A percentile compares a stretch with the other conserved stretches of the same genome.
Evolutionary conservation across 2,113 vertebrate genomes (phyloP).

Genomic region (Gobio gobio): DNA sequence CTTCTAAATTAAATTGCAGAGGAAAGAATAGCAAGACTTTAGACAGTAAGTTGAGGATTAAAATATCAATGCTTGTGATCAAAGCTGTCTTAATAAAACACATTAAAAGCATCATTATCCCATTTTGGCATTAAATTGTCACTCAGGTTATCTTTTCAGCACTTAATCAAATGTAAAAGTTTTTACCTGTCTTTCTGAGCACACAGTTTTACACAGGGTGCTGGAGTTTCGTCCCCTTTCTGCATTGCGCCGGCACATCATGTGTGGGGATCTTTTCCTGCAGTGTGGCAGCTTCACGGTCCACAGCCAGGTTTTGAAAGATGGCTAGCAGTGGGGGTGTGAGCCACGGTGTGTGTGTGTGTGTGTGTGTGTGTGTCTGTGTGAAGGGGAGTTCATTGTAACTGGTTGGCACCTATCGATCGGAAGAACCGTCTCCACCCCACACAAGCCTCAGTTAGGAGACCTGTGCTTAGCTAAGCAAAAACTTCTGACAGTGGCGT

Average conservation of each 20-base stretch:
- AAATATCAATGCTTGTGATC: background rate
- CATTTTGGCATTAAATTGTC: background rate
- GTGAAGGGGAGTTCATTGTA: constrained; percentile 24
- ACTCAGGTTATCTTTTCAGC: background rate
- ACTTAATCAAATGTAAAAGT: background rate
- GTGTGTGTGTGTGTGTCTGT: constrained; percentile 28
- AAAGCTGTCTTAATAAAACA: background rate
- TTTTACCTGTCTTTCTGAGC: constrained; percentile 48
- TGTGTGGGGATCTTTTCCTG: constrained; percentile 65
- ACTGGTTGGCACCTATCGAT: constrained; percentile 52
- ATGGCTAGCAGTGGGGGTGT: constrained; percentile 47
- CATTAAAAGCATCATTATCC: background rate
- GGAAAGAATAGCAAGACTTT: background rate
- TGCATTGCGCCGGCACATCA: constrained; percentile 56
- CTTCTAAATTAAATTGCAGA: background rate
- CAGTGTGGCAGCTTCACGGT: constrained; percentile 62
- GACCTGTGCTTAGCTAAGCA: constrained; percentile 57
- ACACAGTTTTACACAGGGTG: constrained; percentile 39
- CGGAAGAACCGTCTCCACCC: constrained; percentile 40
- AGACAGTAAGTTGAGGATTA: background rate
- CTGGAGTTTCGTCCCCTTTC: constrained; percentile 52
- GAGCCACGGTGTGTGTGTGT: constrained; percentile 24
- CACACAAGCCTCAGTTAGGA: constrained; percentile 29
- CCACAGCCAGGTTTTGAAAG: constrained; percentile 56
- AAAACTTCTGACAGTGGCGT: constrained; percentile 47